Base-by-base conservation (phyloP, 2,888 invertebrate species). In the Sialis lutaria region DNA sequence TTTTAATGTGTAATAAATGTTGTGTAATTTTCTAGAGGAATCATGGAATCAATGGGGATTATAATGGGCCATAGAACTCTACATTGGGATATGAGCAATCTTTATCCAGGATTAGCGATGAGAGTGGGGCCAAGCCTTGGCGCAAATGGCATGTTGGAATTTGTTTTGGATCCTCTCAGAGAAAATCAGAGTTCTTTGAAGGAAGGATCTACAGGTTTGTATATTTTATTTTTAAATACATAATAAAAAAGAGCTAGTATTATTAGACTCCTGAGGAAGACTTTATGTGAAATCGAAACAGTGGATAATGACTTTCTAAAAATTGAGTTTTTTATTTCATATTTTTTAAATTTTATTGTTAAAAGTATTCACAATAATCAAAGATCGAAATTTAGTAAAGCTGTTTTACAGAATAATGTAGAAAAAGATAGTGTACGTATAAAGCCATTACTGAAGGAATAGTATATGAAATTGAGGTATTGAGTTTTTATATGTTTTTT, bases 101-200 rank as follows among this genome's bases (percentile, higher is more conserved):
- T 87, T 2, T 82, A 85, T 60, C 87, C 87, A 0, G 87, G 87
- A 0, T 61, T 88, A 8, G 72, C 75, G 48, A 77, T 88, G 72
- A 73, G 75, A 51, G 75, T 87, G 43, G 81, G 83, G 2, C 86
- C 87, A 37, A 79, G 81, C 37, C 64, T 77, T 1, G 69, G 67
- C 52, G 74, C 79, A 1, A 79, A 78, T 52, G 85, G 86, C 42
- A 65, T 82, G 33, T 67, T 87, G 34, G 83, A 87, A 56, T 87
- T 88, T 56, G 74, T 77, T 0, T 65, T 87, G 59, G 83, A 85
- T 55, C 72, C 74, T 0, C 67, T 70, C 50, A 57, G 68, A 13
- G 74, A 73, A 51, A 56, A 60, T 44, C 42, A 60, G 68, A 67
- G 67, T 33, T 63, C 67, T 30, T 67, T 76, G 45, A 70, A 75